Evolutionary conservation across 1,140 invertebrate genomes (phyloP), one percentile per base, ranked within the genome.

Genomic region (Acyrthosiphon pisum): DNA sequence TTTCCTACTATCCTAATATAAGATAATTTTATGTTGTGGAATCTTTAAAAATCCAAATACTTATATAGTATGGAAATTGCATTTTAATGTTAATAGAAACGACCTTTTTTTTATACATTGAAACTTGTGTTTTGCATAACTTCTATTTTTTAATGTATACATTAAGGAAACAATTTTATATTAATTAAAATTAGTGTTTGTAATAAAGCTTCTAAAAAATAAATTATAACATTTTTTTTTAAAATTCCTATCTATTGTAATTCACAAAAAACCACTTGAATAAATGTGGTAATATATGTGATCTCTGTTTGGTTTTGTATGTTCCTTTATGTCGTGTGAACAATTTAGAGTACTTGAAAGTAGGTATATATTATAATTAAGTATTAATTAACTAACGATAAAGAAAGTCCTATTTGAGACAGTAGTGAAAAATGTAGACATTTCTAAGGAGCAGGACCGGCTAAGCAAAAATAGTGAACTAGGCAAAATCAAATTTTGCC

Each of bases 151-250:
- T 26, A 56, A 89, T 56, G 4, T 89, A 89, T 89, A 56, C 50
- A 30, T 89, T 89, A 89, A 89, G 35, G 22, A 89, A 89, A 56
- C 48, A 37, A 53, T 89, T 89, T 89, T 89, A 37, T 88, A 88
- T 89, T 56, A 35, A 53, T 89, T 48, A 88, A 56, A 23, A 26
- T 53, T 41, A 89, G 88, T 56, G 18, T 37, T 89, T 89, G 48
- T 89, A 89, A 89, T 89, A 23, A 23, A 37, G 88, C 88, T 89
- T 89, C 35, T 89, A 22, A 53, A 53, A 88, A 89, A 89, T 89
- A 37, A 48, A 89, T 53, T n/a, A 26, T n/a, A 30, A 30, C 35
- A 50, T 53, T 48, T 50, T 89, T 89, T 89, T 53, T n/a, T n/a
- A n/a, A 37, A 53, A 53, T 48, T 11, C 14, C 11, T 60, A 9